Conservation (phyloP, 2,113 vertebrate species). For the Larimichthys polyactis region DNA sequence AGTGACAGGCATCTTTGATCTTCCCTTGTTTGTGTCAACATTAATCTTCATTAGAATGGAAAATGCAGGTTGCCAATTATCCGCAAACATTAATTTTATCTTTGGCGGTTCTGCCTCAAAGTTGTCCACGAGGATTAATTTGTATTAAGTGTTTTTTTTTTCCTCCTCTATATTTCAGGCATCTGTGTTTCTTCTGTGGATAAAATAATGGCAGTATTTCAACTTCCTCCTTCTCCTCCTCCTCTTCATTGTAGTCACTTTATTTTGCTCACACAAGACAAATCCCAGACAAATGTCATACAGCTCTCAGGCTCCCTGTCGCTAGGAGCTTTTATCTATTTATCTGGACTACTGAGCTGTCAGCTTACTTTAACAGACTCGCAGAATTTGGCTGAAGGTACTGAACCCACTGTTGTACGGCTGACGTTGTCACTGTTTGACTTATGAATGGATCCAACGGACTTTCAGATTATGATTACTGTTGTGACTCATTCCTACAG, state of each 20-base stretch:
- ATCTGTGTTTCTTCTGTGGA: conserved; percentile 41
- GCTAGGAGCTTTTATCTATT: conserved; percentile 62
- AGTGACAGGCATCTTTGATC: conserved; percentile 53
- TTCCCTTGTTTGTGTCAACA: conserved; percentile 60
- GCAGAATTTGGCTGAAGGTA: conserved; percentile 43
- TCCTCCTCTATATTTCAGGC: background rate
- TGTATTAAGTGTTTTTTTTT: conserved; percentile 17
- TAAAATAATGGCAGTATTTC: conserved; percentile 39
- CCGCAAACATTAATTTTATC: conserved; percentile 34
- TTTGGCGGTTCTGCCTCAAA: conserved; percentile 29
- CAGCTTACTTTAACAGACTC: conserved; percentile 54
- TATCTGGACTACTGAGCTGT: conserved; percentile 58
- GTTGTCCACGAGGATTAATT: conserved; percentile 40
- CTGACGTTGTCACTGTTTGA: conserved; percentile 28
- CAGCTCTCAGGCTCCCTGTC: conserved; percentile 39
- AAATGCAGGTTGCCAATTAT: conserved; percentile 64
- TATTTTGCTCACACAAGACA: conserved; percentile 57
- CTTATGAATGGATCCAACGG: conserved; percentile 38
- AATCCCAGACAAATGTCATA: conserved; percentile 61
- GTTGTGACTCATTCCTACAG: background rate
- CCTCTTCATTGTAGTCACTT: conserved; percentile 38
- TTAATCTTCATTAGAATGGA: conserved; percentile 63
- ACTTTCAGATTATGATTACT: conserved; percentile 23
- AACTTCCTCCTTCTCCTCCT: conserved; percentile 24
- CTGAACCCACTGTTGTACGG: conserved; percentile 23